Evolutionary conservation across 2,113 vertebrate genomes (phyloP), one percentile per base, ranked within the genome.

Genomic region (Pygoscelis antarcticus): DNA sequence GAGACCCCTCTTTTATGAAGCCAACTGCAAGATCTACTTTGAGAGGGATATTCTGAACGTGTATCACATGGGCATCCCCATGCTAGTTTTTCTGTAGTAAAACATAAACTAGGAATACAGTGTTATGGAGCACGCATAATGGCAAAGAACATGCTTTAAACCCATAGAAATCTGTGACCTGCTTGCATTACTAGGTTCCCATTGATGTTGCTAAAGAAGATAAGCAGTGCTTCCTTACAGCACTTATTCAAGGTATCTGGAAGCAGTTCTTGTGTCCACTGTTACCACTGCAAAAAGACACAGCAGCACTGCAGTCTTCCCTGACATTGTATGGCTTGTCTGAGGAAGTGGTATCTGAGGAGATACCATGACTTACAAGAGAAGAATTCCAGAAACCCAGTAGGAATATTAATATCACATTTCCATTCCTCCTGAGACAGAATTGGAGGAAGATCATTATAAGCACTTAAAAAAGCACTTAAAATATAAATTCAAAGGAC

Each of bases 11-110:
- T 54, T 83, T 77, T 78, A 38, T 14, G 30, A 52, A 79, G 38
- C 8, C 13, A 71, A 1, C 14, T 34, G 38, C 6, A 8, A 65
- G 36, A 40, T 46, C 20, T 86, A 8, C 54, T 64, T 71, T 51
- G 57, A 57, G 29, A 66, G 18, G 25, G 13, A 6, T 19, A 2
- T 7, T 58, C 57, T 71, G 49, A 87, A 49, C 0, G 0, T 38
- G 36, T 65, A 29, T 19, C 0, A 2, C 20, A 30, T 2, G 9
- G 16, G 14, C 23, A 66, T 6, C 16, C 18, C 9, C 36, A 11
- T 1, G 12, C 11, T 75, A 25, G 6, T 42, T 79, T 92, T 92
- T 76, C n/a, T 26, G 15, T 57, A 6, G 3, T 40, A 34, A 47
- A 29, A 52, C 11, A 26, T 32, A 47, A 64, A 61, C 14, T 17